Percentiles rank a stretch among this genome's conserved stretches.
These are phyloP conservation scores for Dolichotis patagonum DNA, from an alignment of 2,113 vertebrate genomes.

Conservation along the genomic window DNA sequence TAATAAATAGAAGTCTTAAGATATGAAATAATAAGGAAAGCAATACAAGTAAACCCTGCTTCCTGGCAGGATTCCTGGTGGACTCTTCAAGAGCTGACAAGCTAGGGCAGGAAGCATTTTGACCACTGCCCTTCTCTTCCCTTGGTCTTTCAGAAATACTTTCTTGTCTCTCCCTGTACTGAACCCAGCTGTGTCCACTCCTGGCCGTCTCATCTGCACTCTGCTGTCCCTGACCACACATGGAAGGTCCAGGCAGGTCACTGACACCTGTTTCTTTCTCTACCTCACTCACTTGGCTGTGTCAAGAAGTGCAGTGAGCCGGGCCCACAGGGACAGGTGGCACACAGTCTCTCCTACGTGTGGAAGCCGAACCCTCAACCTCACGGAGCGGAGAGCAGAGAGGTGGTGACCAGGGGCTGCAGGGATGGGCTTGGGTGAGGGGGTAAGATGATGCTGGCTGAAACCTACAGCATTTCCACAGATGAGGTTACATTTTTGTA, in stretches of 20 bases:
- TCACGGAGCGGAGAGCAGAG: not conserved
- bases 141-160: not conserved
- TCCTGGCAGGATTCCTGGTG: no score
- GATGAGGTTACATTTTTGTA: no score
- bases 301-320: not conserved
- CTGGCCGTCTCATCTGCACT: not conserved
- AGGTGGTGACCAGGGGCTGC: no score
- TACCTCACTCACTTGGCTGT: not conserved
- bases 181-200: rapidly evolving
- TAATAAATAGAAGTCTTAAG: no score
- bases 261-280: not conserved
- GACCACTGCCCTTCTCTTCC: not conserved
- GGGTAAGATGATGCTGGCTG: no score
- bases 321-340: not conserved
- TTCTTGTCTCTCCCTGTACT: not conserved
- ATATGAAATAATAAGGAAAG: no score
- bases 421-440: not conserved
- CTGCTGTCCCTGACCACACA: not conserved
- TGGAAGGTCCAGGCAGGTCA: not conserved
- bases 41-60: no score
- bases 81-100: no score
- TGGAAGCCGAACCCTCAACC: no score
- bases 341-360: not conserved
- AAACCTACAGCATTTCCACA: no score
- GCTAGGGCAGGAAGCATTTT: no score